phyloP scores from a whole-genome alignment of 2,797 vertebrate species.

The Sternotherus odoratus region DNA sequence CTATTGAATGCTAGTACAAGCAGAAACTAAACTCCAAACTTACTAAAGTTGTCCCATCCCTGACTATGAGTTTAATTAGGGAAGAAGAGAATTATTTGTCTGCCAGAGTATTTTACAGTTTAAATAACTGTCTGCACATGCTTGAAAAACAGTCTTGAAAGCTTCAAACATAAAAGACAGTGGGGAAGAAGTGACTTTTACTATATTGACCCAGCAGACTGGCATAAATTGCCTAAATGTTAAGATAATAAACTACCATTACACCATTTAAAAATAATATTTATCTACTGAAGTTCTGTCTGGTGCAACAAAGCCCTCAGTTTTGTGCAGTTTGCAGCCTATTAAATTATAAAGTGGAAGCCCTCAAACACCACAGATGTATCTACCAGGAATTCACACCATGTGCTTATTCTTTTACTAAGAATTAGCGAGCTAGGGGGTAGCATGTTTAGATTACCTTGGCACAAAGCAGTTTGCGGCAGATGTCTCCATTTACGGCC shows the following conservation, averaged over 20 bases:
- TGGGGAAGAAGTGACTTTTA: conserved; percentile 12
- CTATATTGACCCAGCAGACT: background rate
- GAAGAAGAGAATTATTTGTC: rapidly evolving
- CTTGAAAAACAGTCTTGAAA: background rate
- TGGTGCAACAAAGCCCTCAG: conserved; percentile 11
- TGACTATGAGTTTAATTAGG: background rate
- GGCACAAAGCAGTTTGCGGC: background rate
- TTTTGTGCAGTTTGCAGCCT: background rate
- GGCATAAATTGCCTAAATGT: background rate
- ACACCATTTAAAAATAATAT: conserved; percentile 58
- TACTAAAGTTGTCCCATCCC: background rate
- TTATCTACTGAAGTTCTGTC: conserved; percentile 32
- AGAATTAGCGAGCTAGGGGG: background rate
- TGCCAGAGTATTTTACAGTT: background rate
- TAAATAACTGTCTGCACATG: background rate
- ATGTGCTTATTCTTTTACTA: background rate
- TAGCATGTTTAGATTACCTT: conserved; percentile 17
- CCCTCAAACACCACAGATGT: conserved; percentile 13
- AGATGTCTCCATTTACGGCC: conserved; percentile 38
- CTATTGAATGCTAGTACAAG: background rate
- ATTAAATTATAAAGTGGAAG: conserved; percentile 30
- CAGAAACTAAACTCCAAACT: background rate
- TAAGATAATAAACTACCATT: conserved; percentile 28
- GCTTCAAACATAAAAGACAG: background rate
- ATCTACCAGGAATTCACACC: conserved; percentile 24